These are phyloP conservation scores for Pygmarrhopalites habei DNA, from an alignment of 1,140 invertebrate species.

Conservation along the genomic window DNA sequence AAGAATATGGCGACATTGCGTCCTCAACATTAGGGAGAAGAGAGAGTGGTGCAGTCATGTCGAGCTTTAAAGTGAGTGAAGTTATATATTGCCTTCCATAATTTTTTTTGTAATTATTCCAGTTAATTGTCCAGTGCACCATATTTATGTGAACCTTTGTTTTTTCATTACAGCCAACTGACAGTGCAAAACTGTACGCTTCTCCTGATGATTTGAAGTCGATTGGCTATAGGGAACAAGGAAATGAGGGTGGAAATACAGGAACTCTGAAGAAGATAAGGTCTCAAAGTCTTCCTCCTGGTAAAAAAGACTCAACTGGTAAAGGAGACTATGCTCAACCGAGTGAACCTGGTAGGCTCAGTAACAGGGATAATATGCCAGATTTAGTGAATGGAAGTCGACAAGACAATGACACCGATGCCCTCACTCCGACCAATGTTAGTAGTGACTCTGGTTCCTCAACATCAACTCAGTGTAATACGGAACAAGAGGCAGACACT, in stretches of 20 bases:
- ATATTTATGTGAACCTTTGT: slow-evolving; percentile 79
- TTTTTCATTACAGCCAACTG: too few species aligned
- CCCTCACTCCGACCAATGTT: slow-evolving; percentile 15
- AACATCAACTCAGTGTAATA: background rate
- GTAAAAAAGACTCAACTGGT: slow-evolving; percentile 39
- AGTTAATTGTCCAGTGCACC: slow-evolving; percentile 18
- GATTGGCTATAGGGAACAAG: slow-evolving; percentile 59
- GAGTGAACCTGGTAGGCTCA: slow-evolving; percentile 16
- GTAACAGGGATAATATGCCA: slow-evolving; percentile 12
- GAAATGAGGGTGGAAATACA: background rate
- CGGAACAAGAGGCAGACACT: too few species aligned
- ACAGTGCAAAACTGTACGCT: slow-evolving; percentile 78
- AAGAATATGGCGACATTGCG: slow-evolving; percentile 40
- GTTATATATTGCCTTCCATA: too few species aligned
- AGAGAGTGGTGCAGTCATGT: slow-evolving; percentile 51
- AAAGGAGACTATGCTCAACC: slow-evolving; percentile 27
- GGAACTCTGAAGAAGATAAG: slow-evolving; percentile 38
- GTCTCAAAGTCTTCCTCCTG: slow-evolving; percentile 54
- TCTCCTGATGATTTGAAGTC: slow-evolving; percentile 74
- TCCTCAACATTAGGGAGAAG: slow-evolving; percentile 14
- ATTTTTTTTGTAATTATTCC: too few species aligned
- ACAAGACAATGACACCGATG: slow-evolving; percentile 20
- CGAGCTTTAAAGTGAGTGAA: too few species aligned
- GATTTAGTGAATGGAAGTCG: slow-evolving; percentile 20
- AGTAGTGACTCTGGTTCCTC: slow-evolving; percentile 19